Evolutionary conservation across 2,888 invertebrate species (phyloP).

Genomic region (Zelleria hepariella): DNA sequence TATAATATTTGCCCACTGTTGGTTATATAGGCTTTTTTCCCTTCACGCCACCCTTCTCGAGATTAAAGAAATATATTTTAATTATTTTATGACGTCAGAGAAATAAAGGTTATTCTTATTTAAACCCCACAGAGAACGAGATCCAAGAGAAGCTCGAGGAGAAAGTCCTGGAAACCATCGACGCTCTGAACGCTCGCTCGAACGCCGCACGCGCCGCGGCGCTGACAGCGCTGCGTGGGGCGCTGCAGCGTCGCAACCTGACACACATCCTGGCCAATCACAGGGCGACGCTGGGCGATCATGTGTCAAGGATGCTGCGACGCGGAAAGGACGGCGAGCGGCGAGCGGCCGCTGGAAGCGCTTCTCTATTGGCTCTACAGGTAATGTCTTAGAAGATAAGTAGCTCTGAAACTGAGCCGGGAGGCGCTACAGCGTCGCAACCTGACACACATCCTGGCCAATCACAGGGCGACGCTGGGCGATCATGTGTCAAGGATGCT

Average conservation of each 20-base stretch:
- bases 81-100: no score
- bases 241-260: slow-evolving; percentile 83
- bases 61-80: no score
- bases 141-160: slow-evolving; percentile 82
- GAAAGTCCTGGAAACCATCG: slow-evolving; percentile 88
- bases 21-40: no score
- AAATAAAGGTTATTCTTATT: no score
- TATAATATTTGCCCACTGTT: no score
- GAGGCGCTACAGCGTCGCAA: slow-evolving; percentile 84
- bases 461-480: slow-evolving; percentile 83
- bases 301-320: slow-evolving; percentile 84
- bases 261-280: slow-evolving; percentile 83
- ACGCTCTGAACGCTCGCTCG: slow-evolving; percentile 90
- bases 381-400: slow-evolving; percentile 67
- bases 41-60: no score
- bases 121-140: slow-evolving; percentile 65
- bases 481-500: slow-evolving; percentile 87
- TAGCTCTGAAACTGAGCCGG: slow-evolving; percentile 34
- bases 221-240: slow-evolving; percentile 79
- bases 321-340: slow-evolving; percentile 89
- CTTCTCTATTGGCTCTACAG: slow-evolving; percentile 87
- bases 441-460: slow-evolving; percentile 81
- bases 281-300: slow-evolving; percentile 84
- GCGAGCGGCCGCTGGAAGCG: slow-evolving; percentile 84
- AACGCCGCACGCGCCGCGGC: slow-evolving; percentile 84